Evolutionary conservation across 2,797 vertebrate species (phyloP).

Genomic region (Linurgus olivaceus): DNA sequence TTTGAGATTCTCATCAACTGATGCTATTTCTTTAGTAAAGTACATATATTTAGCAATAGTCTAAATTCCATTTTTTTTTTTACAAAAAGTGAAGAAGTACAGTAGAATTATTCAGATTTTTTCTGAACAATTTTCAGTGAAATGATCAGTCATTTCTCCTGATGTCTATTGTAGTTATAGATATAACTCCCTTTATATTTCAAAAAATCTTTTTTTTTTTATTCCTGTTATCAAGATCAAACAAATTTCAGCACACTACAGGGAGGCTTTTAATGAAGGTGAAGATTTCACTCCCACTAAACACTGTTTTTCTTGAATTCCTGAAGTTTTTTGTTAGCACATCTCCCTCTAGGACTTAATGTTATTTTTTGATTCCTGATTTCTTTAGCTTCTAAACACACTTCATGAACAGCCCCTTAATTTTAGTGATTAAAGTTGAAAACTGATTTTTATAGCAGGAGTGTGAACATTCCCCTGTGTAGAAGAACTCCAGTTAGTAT

Average conservation of each 20-base stretch:
- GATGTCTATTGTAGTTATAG: not conserved
- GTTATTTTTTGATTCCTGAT: not conserved
- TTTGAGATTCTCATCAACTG: not conserved
- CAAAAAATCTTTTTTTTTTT: not conserved
- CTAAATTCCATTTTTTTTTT: not conserved
- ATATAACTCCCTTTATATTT: not conserved
- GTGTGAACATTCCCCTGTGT: not conserved
- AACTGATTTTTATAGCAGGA: rapidly evolving
- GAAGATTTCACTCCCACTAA: not conserved
- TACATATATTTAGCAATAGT: not conserved
- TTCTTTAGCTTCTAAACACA: not conserved
- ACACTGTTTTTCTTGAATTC: not conserved
- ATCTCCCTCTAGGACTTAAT: not conserved
- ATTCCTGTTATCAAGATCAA: not conserved
- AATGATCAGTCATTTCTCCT: not conserved
- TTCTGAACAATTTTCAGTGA: not conserved
- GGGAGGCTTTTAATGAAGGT: not conserved
- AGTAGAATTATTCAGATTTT: not conserved
- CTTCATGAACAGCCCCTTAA: not conserved
- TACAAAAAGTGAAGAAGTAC: not conserved
- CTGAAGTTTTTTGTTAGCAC: not conserved
- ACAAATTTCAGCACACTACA: not conserved
- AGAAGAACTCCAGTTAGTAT: not conserved
- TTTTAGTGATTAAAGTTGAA: not conserved
- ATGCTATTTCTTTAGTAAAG: not conserved